phyloP scores from a whole-genome alignment of 2,888 invertebrate genomes.

The Tolmerus cingulatus region DNA sequence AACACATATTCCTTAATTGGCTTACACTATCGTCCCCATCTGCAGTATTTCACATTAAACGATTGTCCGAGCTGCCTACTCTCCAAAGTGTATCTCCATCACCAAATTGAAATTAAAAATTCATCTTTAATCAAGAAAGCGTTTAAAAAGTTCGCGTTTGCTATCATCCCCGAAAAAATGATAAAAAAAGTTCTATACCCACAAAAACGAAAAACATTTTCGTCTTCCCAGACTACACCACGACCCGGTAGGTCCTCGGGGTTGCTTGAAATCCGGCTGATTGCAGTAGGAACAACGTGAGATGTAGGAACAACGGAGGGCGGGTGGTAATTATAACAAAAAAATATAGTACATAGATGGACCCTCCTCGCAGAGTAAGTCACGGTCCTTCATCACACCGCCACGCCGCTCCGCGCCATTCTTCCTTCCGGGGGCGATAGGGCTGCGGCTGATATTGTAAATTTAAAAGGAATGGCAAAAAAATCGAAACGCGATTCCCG shows the following conservation, averaged over 20 bases:
- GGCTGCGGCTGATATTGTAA: background rate
- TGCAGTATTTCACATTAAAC: background rate
- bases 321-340: constrained; percentile 10
- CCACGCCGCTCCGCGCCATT: too few species aligned
- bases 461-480: background rate
- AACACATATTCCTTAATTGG: background rate
- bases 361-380: background rate
- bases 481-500: constrained; percentile 19
- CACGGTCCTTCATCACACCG: constrained; percentile 3
- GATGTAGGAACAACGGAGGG: background rate
- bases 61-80: background rate
- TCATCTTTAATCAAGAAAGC: constrained; percentile 18
- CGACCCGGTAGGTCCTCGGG: background rate
- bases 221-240: background rate
- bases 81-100: background rate
- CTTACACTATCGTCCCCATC: background rate
- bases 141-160: background rate
- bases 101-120: constrained; percentile 7
- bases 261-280: background rate
- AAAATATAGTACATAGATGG: background rate
- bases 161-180: background rate
- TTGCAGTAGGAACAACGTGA: background rate
- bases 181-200: background rate
- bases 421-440: constrained; percentile 6
- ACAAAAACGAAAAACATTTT: background rate